Base-by-base conservation (phyloP, 2,888 invertebrate genomes). In the Neelides folsomi region DNA sequence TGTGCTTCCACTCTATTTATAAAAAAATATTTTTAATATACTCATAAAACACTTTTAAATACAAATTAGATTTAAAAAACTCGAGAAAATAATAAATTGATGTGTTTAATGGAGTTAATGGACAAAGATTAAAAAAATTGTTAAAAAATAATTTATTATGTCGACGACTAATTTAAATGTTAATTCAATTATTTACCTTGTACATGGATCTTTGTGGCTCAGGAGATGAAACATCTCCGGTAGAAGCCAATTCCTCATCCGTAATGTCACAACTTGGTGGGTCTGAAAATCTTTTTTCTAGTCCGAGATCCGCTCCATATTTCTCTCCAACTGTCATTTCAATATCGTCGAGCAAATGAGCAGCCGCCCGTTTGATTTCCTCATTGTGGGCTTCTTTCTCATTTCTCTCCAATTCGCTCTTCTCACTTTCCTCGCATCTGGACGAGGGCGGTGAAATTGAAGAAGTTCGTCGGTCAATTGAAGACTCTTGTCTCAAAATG, bases 171-270 rank as follows among this genome's bases (percentile, higher is more conserved):
- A 6, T 7, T 40, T 34, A 35, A 19, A 16, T 38, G 39, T 46
- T 40, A n/a, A 51, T 18, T 10, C 12, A 12, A 40, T 27, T 4
- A 19, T 4, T 48, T 48, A 40, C 39, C 18, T 40, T 34, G 18
- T 39, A 6, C 19, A 19, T 39, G 70, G 71, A 71, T 38, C 70
- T 73, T 60, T 75, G 75, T 72, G 76, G 76, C 73, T 78, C 78
- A 67, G 77, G 75, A 68, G 79, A 79, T 56, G 79, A 79, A 62
- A 77, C 75, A 69, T 80, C 81, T 56, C 81, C 81, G 67, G 81
- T 82, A 67, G 80, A 81, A 65, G 77, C 76, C 60, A 82, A 75
- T 67, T 82, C 82, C 73, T 82, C 82, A 62, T 77, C 77, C 12
- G 76, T 77, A 65, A 52, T 73, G 67, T 77, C 76, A 67, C 76